Conservation (phyloP, 2,797 vertebrate species). For the Gastrophryne carolinensis region DNA sequence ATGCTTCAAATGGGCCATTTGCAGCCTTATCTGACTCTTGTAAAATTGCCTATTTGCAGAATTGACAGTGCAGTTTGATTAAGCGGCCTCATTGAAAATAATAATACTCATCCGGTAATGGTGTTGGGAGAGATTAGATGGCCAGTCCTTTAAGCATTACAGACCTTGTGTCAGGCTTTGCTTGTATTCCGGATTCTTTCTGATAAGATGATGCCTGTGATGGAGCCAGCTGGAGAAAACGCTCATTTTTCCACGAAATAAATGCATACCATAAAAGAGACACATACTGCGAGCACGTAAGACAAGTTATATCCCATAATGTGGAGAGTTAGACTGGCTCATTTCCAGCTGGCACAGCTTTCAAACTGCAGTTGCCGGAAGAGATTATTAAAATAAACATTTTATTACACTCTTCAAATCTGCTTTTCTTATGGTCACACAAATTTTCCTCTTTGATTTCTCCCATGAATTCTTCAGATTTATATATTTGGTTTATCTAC, state of each 20-base stretch:
- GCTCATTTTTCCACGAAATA: neutral
- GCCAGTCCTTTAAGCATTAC: slow-evolving; percentile 2
- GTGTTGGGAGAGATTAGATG: slow-evolving; percentile 24
- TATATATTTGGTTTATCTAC: too few relatives aligned
- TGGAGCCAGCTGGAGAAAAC: neutral
- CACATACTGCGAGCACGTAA: neutral
- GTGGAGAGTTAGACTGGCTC: too few relatives aligned
- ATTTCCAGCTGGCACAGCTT: neutral
- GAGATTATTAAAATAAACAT: too few relatives aligned
- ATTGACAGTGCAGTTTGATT: slow-evolving; percentile 35
- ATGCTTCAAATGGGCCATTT: slow-evolving; percentile 28
- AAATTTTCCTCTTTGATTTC: too few relatives aligned
- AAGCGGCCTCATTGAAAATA: slow-evolving; percentile 6
- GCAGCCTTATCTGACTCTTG: slow-evolving; percentile 31
- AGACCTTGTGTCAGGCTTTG: slow-evolving; percentile 1
- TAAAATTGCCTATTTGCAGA: slow-evolving; percentile 35
- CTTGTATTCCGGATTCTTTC: neutral
- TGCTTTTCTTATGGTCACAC: neutral
- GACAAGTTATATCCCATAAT: too few relatives aligned
- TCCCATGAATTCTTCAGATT: too few relatives aligned
- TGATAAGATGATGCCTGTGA: slow-evolving; percentile 16
- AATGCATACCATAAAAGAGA: neutral
- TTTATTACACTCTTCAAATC: neutral
- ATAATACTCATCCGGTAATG: slow-evolving; percentile 29
- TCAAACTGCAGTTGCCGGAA: neutral